Conservation (phyloP, 2,888 invertebrate species). For the Drosophila nr. perissopoda region DNA sequence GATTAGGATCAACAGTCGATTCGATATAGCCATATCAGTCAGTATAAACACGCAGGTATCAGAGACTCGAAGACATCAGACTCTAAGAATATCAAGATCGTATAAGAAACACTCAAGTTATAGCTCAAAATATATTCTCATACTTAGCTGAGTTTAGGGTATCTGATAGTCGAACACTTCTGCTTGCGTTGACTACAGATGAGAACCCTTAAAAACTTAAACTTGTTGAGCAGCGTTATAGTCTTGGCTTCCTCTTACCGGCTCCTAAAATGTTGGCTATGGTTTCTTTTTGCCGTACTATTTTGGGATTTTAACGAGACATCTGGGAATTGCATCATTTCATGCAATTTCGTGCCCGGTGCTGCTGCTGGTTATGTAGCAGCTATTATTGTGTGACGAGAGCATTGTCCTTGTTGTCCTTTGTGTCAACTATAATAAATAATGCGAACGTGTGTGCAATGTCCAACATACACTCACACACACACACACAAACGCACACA, state of each 20-base stretch:
- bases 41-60: not conserved
- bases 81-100: too few species aligned
- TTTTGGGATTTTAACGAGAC: constrained; percentile 76
- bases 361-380: constrained; percentile 23
- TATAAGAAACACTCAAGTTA: too few species aligned
- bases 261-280: constrained; percentile 33
- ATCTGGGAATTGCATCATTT: constrained; percentile 72
- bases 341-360: constrained; percentile 56
- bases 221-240: constrained; percentile 16
- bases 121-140: not conserved
- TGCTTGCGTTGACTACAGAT: not conserved
- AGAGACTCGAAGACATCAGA: not conserved
- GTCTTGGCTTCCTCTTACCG: not conserved
- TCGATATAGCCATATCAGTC: not conserved
- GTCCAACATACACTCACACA: constrained; percentile 14
- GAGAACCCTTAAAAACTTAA: constrained; percentile 9
- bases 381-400: constrained; percentile 56
- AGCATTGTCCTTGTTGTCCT: constrained; percentile 67
- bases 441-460: constrained; percentile 52
- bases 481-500: not conserved
- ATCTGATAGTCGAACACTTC: not conserved
- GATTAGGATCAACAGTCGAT: not conserved
- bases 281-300: constrained; percentile 32
- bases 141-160: not conserved
- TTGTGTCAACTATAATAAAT: constrained; percentile 79